phyloP scores from a whole-genome alignment of 2,888 invertebrate genomes.

The Spodoptera picta region DNA sequence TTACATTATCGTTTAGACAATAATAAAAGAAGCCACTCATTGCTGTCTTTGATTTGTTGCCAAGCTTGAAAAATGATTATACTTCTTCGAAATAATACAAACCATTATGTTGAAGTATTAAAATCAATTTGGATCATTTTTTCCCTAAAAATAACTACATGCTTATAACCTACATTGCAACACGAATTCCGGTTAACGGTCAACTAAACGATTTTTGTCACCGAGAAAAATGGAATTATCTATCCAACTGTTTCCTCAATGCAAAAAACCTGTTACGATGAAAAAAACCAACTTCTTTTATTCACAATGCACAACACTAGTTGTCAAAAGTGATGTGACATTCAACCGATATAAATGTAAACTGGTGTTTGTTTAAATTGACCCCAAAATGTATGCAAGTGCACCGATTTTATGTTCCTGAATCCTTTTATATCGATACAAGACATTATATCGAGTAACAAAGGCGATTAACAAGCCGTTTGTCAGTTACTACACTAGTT shows the following conservation, averaged over 20 bases:
- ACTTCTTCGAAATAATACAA: too few relatives aligned
- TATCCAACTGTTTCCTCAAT: slow-evolving; percentile 35
- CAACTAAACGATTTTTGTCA: slow-evolving; percentile 30
- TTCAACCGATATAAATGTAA: slow-evolving; percentile 57
- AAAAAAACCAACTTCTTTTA: slow-evolving; percentile 16
- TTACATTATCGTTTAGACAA: too few relatives aligned
- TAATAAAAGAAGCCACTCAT: too few relatives aligned
- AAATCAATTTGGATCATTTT: slow-evolving; percentile 20
- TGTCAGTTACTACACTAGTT: slow-evolving; percentile 71
- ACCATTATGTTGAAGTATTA: too few relatives aligned
- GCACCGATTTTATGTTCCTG: slow-evolving; percentile 53
- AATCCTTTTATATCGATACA: slow-evolving; percentile 78
- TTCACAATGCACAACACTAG: slow-evolving; percentile 25
- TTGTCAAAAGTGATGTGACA: slow-evolving; percentile 38
- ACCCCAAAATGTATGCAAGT: slow-evolving; percentile 64
- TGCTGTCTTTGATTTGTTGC: too few relatives aligned
- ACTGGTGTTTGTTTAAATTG: slow-evolving; percentile 48
- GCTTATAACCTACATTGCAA: slow-evolving; percentile 21
- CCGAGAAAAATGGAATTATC: slow-evolving; percentile 46
- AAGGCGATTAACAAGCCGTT: slow-evolving; percentile 83
- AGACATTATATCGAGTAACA: slow-evolving; percentile 73
- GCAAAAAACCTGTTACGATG: slow-evolving; percentile 32
- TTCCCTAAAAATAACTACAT: slow-evolving; percentile 14
- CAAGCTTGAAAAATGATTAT: too few relatives aligned
- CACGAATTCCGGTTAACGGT: slow-evolving; percentile 33